A percentile compares a stretch with the other conserved stretches of the same genome.
phyloP scores from a whole-genome alignment of 1,140 invertebrate genomes.

The Episyrphus balteatus region DNA sequence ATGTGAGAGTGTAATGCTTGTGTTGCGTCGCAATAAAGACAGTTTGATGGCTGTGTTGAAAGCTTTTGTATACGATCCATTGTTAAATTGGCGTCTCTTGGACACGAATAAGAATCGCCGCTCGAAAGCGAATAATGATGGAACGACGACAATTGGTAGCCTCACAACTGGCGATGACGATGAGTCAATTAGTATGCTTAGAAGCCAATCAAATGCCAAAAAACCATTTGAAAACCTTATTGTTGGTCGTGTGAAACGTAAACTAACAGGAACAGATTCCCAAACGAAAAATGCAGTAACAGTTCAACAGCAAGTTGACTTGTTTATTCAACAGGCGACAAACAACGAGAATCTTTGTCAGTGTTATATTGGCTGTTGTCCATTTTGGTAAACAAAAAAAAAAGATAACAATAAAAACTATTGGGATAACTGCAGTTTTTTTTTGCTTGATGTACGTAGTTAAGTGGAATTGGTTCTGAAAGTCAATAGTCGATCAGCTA shows the following conservation, averaged over 20 bases:
- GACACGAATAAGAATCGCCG: constrained; percentile 51
- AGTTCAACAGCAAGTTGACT: constrained; percentile 82
- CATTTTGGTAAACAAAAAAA: constrained; percentile 26
- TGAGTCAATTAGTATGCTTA: constrained; percentile 42
- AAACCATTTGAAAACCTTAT: constrained; percentile 55
- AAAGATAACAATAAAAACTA: background rate
- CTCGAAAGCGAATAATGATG: constrained; percentile 38
- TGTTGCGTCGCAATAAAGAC: constrained; percentile 91
- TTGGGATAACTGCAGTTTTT: no score
- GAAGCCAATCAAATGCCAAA: constrained; percentile 31
- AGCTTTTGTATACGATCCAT: constrained; percentile 98
- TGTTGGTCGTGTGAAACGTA: constrained; percentile 83
- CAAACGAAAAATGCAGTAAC: constrained; percentile 70
- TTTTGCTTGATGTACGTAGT: no score
- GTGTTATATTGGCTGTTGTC: constrained; percentile 83
- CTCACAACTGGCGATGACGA: constrained; percentile 22
- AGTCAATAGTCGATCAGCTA: no score
- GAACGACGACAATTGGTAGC: constrained; percentile 7
- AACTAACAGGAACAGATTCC: constrained; percentile 89
- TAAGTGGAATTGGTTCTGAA: no score
- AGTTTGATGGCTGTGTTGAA: constrained; percentile 98
- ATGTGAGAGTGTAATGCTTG: constrained; percentile 95
- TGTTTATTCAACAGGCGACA: constrained; percentile 93
- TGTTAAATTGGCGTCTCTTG: constrained; percentile 96
- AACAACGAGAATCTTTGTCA: constrained; percentile 98